Percentiles rank a stretch among this genome's conserved stretches.
These are phyloP conservation scores for Apogon talboti DNA, from an alignment of 2,797 vertebrate genomes.

Conservation along the genomic window DNA sequence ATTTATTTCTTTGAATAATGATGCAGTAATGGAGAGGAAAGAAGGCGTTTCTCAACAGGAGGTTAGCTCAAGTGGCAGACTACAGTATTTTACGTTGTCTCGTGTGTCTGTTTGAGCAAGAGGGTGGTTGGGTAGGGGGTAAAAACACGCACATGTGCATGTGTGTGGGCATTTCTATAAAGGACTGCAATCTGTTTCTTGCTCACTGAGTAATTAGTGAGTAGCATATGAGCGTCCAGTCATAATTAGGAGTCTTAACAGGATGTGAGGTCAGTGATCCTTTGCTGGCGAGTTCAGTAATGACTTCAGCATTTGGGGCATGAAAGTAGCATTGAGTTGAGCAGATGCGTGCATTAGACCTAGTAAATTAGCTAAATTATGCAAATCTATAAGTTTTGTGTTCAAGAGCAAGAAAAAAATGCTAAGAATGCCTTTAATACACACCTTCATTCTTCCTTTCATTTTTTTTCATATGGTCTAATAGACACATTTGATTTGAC, in stretches of 20 bases:
- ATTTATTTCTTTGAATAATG: conserved; percentile 34
- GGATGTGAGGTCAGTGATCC: conserved; percentile 40
- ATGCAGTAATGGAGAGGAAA: conserved; percentile 27
- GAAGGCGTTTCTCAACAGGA: conserved; percentile 30
- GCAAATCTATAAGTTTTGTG: neutral
- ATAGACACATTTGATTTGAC: neutral
- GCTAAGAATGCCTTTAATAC: too few relatives aligned
- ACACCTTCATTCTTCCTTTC: too few relatives aligned
- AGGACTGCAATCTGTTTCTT: conserved; percentile 26
- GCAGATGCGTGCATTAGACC: neutral
- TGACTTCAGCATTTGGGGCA: conserved; percentile 36
- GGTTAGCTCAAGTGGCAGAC: conserved; percentile 24
- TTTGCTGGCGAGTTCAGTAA: conserved; percentile 19
- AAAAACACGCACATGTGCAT: conserved; percentile 16
- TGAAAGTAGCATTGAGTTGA: conserved; percentile 9
- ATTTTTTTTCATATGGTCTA: neutral
- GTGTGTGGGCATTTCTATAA: conserved; percentile 20
- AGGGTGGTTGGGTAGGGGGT: conserved; percentile 15
- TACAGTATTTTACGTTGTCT: neutral
- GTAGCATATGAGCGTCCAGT: conserved; percentile 36
- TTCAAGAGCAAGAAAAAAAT: neutral
- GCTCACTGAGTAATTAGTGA: conserved; percentile 49
- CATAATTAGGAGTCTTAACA: conserved; percentile 41
- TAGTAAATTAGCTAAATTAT: neutral
- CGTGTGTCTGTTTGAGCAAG: conserved; percentile 8